phyloP scores from a whole-genome alignment of 2,113 vertebrate species.

The Pogona vitticeps region DNA sequence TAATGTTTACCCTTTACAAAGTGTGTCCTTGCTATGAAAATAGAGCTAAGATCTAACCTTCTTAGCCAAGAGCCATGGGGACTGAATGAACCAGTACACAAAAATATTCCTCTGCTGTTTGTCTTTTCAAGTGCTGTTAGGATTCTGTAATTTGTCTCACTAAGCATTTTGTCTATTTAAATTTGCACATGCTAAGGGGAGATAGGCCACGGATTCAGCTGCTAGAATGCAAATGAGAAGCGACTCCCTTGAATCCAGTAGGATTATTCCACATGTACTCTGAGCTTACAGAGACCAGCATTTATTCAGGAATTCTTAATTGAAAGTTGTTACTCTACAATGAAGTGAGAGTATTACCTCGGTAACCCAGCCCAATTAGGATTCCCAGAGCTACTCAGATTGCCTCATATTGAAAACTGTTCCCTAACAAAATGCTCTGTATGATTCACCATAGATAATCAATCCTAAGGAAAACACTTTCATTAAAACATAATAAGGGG shows the following conservation, averaged over 20 bases:
- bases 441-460: neutral
- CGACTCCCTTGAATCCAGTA: neutral
- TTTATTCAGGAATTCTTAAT: neutral
- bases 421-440: neutral
- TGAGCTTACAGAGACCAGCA: neutral
- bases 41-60: neutral
- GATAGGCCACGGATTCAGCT: neutral
- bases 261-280: constrained; percentile 7
- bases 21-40: neutral
- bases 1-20: no score
- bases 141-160: neutral
- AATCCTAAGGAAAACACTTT: constrained; percentile 13
- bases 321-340: neutral
- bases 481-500: neutral
- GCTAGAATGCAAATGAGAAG: neutral
- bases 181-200: constrained; percentile 1
- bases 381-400: neutral
- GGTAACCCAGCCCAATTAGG: neutral
- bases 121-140: neutral
- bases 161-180: constrained; percentile 7
- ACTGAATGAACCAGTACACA: neutral
- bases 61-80: neutral
- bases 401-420: constrained; percentile 15
- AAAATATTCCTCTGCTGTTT: neutral
- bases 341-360: neutral